Base-by-base conservation (phyloP, 2,888 invertebrate species). In the Trichogramma evanescens region DNA sequence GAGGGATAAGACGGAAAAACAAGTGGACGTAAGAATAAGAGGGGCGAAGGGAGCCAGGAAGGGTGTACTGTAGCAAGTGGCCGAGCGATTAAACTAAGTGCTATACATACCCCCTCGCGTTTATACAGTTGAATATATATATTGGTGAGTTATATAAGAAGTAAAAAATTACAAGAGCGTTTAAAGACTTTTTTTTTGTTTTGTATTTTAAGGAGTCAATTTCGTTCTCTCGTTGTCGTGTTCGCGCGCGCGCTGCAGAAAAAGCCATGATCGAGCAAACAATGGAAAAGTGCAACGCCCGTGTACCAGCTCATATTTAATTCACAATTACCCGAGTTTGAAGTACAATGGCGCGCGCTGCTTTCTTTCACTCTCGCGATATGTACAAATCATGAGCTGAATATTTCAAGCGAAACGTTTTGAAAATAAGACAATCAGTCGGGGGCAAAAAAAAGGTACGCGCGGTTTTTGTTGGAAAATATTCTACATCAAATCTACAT, bases 1-100 rank as follows among this genome's bases (percentile, higher is more conserved):
- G 68, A 72, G 73, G 73, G 74, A 73, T 73, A 72, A 70, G 70
- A 70, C 71, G 73, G 75, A 75, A 76, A 76, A 76, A 76, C 76
- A 76, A 76, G 74, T 73, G 74, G 70, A 73, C 71, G 74, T 74
- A 69, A 68, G 71, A 66, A 64, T 68, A 65, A 54, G 68, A 61
- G 44, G 5, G 13, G 43, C 4, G 13, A 40, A 52, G 54, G 53
- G 46, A 50, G 66, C 66, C 26, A 68, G 69, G 71, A 65, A 62
- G 68, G 65, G 59, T 66, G 63, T 65, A 64, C 56, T 50, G 51
- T 42, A 41, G 56, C 40, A 43, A 53, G 54, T 43, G 49, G 65
- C 50, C 68, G 62, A 66, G 66, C 70, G 75, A 75, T 75, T 76
- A 75, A 76, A 76, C 72, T 75, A 73, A 76, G 74, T 74, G 71